Evolutionary conservation across 2,888 invertebrate genomes (phyloP), one percentile per base, ranked within the genome.

Genomic region (Ochropleura plecta): DNA sequence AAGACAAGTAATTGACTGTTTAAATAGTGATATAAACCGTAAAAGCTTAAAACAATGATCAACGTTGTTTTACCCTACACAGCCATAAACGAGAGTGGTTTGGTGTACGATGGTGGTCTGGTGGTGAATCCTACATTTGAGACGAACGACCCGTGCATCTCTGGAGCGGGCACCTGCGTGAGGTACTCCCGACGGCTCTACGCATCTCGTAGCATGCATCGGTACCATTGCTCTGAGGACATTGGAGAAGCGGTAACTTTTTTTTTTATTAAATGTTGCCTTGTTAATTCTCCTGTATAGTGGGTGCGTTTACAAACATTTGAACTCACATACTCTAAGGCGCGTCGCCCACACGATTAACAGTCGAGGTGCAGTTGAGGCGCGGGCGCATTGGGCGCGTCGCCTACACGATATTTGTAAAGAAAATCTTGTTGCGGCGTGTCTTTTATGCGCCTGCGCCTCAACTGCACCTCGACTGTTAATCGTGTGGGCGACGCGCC

Each of bases 71-170:
- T 30, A 10, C 9, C 30, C 16, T 44, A 16, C 40, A n/a, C 78
- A 96, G 97, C 97, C 16, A 97, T 97, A 85, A 97, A 96, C 73
- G 94, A 95, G 57, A 91, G 96, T 63, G 97, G 97, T 0, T 89
- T 97, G 46, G 97, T 97, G 0, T 97, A 97, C 90, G 97, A 97
- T 81, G 97, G 97, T 0, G 97, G 97, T 0, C 86, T 98, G 66
- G 97, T 98, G 2, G 97, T 98, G 62, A 97, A 97, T 71, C 94
- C 96, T 0, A 92, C 96, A 67, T 97, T 97, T 83, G 94, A 96
- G 64, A 98, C 98, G 0, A 98, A 97, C 89, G 98, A 98, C 88
- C 96, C 97, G 0, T 90, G 92, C 74, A 97, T 98, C 72, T 97
- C 95, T 88, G 98, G 97, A 0, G 98, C 97, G 4, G 98, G 98